Conservation (phyloP, 2,113 vertebrate genomes). For the Dolichallabes microphthalmus region DNA sequence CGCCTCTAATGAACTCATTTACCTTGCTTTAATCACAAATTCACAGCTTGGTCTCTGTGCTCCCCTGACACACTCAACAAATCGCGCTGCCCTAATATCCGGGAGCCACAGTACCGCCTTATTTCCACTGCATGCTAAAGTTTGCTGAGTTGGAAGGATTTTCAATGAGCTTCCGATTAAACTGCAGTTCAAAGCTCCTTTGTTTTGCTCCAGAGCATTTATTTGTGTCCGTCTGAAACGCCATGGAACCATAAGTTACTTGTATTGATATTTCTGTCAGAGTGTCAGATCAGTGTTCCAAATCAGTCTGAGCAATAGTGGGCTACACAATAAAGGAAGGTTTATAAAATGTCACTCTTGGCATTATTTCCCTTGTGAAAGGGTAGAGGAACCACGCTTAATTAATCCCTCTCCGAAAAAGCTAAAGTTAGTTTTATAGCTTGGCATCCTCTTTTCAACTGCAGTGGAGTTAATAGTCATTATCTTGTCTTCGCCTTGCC, state of each 20-base stretch:
- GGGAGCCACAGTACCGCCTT: slow-evolving; percentile 2
- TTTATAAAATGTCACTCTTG: slow-evolving; percentile 16
- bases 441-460: slow-evolving; percentile 16
- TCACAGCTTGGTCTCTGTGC: slow-evolving; percentile 48
- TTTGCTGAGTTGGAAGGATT: slow-evolving; percentile 31
- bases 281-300: not conserved
- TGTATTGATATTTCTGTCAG: slow-evolving; percentile 17
- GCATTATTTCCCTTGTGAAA: slow-evolving; percentile 14
- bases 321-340: slow-evolving; percentile 11
- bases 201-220: slow-evolving; percentile 7
- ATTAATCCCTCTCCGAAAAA: slow-evolving; percentile 29
- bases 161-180: slow-evolving; percentile 21
- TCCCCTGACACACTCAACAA: slow-evolving; percentile 39
- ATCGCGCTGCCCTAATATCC: slow-evolving; percentile 37
- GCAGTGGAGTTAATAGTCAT: slow-evolving; percentile 34
- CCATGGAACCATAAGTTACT: slow-evolving; percentile 4
- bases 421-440: not conserved
- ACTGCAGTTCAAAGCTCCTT: slow-evolving; percentile 11
- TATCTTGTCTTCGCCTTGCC: slow-evolving; percentile 29
- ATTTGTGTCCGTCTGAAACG: slow-evolving; percentile 15
- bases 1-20: slow-evolving; percentile 57
- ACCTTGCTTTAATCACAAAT: slow-evolving; percentile 58
- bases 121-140: not conserved
- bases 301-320: not conserved
- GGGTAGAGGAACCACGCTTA: slow-evolving; percentile 22